Percentiles rank a stretch among this genome's conserved stretches.
phyloP scores from a whole-genome alignment of 2,113 vertebrate genomes.

The zebrafish (Danio rerio) region DNA sequence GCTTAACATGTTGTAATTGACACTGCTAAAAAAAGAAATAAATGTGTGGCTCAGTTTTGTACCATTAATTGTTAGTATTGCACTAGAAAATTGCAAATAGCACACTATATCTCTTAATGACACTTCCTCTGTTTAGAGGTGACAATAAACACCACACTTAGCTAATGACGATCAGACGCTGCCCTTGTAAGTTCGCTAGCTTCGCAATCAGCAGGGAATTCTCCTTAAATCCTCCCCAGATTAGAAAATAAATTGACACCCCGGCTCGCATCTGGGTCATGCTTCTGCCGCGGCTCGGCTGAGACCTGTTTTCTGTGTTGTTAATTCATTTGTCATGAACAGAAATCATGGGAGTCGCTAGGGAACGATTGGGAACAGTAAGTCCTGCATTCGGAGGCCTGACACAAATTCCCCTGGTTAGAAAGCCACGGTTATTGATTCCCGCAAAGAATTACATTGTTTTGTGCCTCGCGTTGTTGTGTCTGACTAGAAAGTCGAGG shows the following conservation, averaged over 20 bases:
- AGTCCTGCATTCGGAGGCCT: constrained; percentile 34
- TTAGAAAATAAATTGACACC: constrained; percentile 76
- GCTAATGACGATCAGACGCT: constrained; percentile 71
- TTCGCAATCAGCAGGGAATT: constrained; percentile 70
- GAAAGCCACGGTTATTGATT: constrained; percentile 52
- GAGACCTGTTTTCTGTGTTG: constrained; percentile 65
- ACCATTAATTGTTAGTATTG: constrained; percentile 20
- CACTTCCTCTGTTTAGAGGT: constrained; percentile 58
- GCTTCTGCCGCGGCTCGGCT: constrained; percentile 61
- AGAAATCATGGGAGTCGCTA: constrained; percentile 48
- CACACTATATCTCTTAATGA: constrained; percentile 33
- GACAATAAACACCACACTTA: constrained; percentile 67
- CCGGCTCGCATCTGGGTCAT: constrained; percentile 73
- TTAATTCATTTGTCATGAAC: constrained; percentile 61
- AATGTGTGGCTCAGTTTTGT: constrained; percentile 17
- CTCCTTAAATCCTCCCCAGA: constrained; percentile 71
- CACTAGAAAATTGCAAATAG: constrained; percentile 12
- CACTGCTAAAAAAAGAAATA: constrained; percentile 7
- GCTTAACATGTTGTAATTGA: neutral
- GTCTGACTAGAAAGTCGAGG: neutral
- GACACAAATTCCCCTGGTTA: constrained; percentile 31
- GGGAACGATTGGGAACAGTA: constrained; percentile 35
- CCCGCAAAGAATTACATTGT: constrained; percentile 43
- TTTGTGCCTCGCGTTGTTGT: constrained; percentile 26
- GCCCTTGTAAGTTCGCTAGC: constrained; percentile 64